phyloP scores from a whole-genome alignment of 2,113 vertebrate genomes.

The Casuarius casuarius region DNA sequence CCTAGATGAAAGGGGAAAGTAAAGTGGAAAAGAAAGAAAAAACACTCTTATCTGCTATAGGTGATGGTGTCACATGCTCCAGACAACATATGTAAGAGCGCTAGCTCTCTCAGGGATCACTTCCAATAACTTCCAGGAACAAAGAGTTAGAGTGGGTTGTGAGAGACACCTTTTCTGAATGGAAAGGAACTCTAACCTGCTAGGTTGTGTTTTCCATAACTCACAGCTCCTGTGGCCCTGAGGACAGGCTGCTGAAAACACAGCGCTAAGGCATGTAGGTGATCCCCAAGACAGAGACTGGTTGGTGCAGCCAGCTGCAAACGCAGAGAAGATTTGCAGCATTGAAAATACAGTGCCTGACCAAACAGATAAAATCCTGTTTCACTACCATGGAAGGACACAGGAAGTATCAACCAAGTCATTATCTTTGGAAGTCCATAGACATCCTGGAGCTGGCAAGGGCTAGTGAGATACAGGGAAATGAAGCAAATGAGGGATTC shows the following conservation, averaged over 20 bases:
- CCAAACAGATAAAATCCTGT: neutral
- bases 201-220: neutral
- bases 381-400: no score
- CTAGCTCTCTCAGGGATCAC: neutral
- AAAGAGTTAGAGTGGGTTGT: neutral
- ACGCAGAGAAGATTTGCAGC: neutral
- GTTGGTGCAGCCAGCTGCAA: neutral
- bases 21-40: neutral
- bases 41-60: rapidly evolving
- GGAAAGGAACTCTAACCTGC: neutral
- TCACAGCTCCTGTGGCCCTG: neutral
- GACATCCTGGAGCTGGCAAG: neutral
- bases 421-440: neutral
- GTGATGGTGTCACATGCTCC: neutral
- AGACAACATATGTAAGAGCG: neutral
- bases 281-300: neutral
- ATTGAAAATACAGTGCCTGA: neutral
- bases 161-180: neutral
- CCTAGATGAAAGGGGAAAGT: neutral
- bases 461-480: neutral
- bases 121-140: neutral
- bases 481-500: no score
- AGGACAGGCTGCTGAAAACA: neutral
- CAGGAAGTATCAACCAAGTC: neutral
- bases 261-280: neutral